Evolutionary conservation across 2,888 invertebrate genomes (phyloP), one percentile per base, ranked within the genome.

Genomic region (Rutpela maculata): DNA sequence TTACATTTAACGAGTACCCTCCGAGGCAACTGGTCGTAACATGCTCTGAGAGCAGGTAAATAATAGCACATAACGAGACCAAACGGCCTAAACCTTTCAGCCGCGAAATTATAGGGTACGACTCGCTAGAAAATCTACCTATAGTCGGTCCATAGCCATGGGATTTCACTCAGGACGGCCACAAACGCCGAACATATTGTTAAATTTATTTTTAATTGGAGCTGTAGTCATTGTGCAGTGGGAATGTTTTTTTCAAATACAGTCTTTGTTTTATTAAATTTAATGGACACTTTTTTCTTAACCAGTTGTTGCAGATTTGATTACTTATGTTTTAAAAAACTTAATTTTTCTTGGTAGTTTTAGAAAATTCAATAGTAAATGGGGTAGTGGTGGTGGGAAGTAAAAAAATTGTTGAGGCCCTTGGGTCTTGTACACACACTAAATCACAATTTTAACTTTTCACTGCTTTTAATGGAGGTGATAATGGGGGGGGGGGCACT

Each of bases 1-100:
- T 87, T 86, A 84, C 83, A 74, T 83, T 82, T 84, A 85, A 85
- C 83, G 83, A 85, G 83, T 82, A 83, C 82, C 83, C 83, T 78
- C 78, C 82, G 77, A 70, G 66, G 67, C 70, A 74, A 78, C 77
- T 74, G 68, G 78, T 75, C 74, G 57, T 55, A 72, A 76, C 78
- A 66, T 67, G 76, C 60, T 73, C 57, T 69, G 65, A 74, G 68
- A 74, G 65, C 80, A 78, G 80, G 80, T 80, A 80, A 80, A 80
- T 78, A 80, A 80, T 80, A 74, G 77, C 75, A 74, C 67, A 78
- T 76, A 80, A 78, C 78, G 69, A 80, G 80, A 77, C 77, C 75
- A 74, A 79, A 78, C 77, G 79, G 75, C 65, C 70, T 67, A 60
- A 65, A 73, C 74, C 79, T 78, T 72, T 76, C 79, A 77, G 81